Base-by-base conservation (phyloP, 2,113 vertebrate species). In the Oreochromis tanganicae region DNA sequence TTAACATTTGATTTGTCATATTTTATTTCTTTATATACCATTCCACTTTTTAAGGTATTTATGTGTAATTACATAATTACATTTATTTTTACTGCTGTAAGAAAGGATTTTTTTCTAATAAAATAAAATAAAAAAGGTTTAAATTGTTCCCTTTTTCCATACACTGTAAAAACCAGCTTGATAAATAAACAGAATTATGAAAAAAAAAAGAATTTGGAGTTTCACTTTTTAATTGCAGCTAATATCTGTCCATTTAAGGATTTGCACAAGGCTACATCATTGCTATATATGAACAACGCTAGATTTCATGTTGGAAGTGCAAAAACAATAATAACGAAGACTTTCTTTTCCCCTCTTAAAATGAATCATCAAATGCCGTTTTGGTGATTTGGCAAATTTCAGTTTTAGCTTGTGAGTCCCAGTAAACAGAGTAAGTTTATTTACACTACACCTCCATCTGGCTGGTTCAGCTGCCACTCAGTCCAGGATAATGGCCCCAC, bases 381-480 rank as follows among this genome's bases (percentile, higher is more conserved):
- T 52, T 6, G 19, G 24, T 63, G 1, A 63, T 50, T 61, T 85
- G 24, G 17, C 16, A 3, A 24, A 61, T 36, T 38, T 52, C 17
- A 5, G 12, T 5, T 13, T 24, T 11, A 6, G 54, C 2, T 71
- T 83, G 38, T 21, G n/a, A 41, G 24, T 14, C 7, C 34, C 13
- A 5, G 17, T 21, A 4, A 24, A 36, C 36, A 48, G 29, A 27
- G 12, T 10, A 34, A 10, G 46, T 82, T 55, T 81, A 50, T 75
- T 75, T 29, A 11, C 68, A 48, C 41, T 0, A 6, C 5, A 2
- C 12, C 38, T 27, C 6, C 34, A 46, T 46, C 63, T 41, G 48
- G 73, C 52, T 27, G 41, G 14, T 41, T 38, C 52, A 56, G 59
- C 83, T 57, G 56, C 83, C 75, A 85, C 36, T 87, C 80, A 55